These are phyloP conservation scores for Drosophila setifemur DNA, from an alignment of 1,140 invertebrate genomes.

Conservation along the genomic window DNA sequence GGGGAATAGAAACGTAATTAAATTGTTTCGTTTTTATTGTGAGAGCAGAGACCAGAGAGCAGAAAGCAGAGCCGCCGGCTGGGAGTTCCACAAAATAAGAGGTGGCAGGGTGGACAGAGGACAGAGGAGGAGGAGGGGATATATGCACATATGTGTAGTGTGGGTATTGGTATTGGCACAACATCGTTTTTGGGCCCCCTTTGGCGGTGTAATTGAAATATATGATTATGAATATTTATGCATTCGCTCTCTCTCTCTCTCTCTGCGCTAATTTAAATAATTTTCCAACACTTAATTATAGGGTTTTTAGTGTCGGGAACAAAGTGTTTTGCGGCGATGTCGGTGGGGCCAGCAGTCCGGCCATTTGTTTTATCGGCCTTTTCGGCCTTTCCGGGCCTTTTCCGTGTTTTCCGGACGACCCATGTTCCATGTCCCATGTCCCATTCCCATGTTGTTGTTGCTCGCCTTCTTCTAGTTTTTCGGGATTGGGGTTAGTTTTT, in stretches of 20 bases:
- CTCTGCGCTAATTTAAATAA: conserved; percentile 60
- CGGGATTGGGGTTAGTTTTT: conserved; percentile 29
- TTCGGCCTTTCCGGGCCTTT: background rate
- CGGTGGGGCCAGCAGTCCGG: too few species aligned
- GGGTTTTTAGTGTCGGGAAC: conserved; percentile 57
- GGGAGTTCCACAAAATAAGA: conserved; percentile 1
- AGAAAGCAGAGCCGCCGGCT: conserved; percentile 40
- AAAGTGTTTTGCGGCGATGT: conserved; percentile 56
- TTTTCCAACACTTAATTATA: conserved; percentile 74
- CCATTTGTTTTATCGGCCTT: background rate
- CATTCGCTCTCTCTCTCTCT: conserved; percentile 32
- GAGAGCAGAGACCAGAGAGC: too few species aligned
- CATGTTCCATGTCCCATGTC: conserved; percentile 1
- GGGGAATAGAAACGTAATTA: conserved; percentile 72
- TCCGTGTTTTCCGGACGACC: background rate
- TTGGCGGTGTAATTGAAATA: conserved; percentile 79
- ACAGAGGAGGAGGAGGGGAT: background rate
- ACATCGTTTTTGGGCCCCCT: conserved; percentile 19
- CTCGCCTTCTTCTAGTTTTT: too few species aligned
- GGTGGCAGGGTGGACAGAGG: background rate
- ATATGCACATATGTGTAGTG: background rate
- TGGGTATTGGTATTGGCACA: background rate
- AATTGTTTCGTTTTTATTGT: conserved; percentile 75
- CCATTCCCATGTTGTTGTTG: too few species aligned
- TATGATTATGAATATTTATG: conserved; percentile 82